Conservation (phyloP, 2,113 vertebrate genomes). For the Upupa epops region DNA sequence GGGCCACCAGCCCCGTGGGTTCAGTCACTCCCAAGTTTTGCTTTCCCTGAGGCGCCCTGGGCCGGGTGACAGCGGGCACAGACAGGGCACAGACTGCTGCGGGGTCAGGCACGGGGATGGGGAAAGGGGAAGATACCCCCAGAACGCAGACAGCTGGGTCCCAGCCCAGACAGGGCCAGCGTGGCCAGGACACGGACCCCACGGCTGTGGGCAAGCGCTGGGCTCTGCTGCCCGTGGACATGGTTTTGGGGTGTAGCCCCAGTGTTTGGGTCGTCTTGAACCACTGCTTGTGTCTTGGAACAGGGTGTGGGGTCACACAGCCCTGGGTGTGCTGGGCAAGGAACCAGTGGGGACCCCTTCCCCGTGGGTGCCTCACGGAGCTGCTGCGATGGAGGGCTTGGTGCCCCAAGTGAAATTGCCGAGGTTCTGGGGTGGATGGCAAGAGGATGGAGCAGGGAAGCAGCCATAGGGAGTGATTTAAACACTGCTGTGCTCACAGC, state of each 20-base stretch:
- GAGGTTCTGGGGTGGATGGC: not conserved
- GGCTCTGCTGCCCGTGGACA: not conserved
- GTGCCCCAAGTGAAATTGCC: not conserved
- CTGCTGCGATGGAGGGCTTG: fast-evolving
- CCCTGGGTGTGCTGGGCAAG: not conserved
- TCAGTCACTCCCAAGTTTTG: too few species aligned
- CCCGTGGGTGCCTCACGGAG: fast-evolving
- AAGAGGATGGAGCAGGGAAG: fast-evolving
- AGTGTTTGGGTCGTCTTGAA: fast-evolving
- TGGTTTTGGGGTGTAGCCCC: not conserved
- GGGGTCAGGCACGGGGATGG: not conserved
- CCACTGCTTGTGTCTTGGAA: fast-evolving
- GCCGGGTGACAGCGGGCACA: too few species aligned
- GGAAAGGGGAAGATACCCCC: not conserved
- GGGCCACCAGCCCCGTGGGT: too few species aligned
- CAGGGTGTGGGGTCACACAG: fast-evolving
- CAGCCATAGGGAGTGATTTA: fast-evolving
- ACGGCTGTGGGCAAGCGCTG: not conserved
- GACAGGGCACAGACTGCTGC: too few species aligned
- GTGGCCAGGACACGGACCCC: fast-evolving
- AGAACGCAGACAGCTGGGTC: fast-evolving
- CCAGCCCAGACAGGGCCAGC: not conserved
- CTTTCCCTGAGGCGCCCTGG: too few species aligned
- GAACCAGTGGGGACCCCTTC: fast-evolving
- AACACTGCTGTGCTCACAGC: fast-evolving